Evolutionary conservation across 2,888 invertebrate genomes (phyloP), one percentile per base, ranked within the genome.

Genomic region (Brachyopa scutellaris): DNA sequence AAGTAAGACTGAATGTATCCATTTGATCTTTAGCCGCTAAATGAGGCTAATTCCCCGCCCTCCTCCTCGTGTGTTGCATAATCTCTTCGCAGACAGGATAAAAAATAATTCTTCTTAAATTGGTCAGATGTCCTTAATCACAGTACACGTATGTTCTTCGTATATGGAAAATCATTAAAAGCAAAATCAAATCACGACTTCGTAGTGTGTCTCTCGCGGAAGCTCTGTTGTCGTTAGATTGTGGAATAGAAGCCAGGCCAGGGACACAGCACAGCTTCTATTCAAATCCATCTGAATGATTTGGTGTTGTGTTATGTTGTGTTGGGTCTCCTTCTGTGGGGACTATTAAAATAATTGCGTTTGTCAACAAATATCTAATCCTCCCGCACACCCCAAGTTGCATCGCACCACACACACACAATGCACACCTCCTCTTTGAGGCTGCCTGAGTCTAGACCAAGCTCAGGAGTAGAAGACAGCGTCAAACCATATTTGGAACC

Each of bases 401-500:
- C n/a, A n/a, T n/a, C 29, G 19, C 47, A 23, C 45, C 2, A 1
- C 5, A 62, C 17, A 40, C 29, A 11, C 15, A 7, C 9, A 67
- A 26, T 5, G 19, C 21, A 47, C 29, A 77, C 36, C 53, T 42
- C n/a, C n/a, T n/a, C n/a, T n/a, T n/a, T n/a, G 17, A 42, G 62
- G 51, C 55, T 8, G n/a, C n/a, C 19, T 29, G 31, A 33, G 74
- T 69, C 59, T 76, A 57, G 70, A 76, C 64, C 51, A 15, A 36
- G 55, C 59, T 55, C 33, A 55, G 59, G 49, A 76, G 38, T 62
- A 62, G 55, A 69, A 80, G 70, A 61, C 78, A 77, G 69, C 82
- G 74, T 78, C 84, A 84, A 72, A 55, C 84, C 84, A 62, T 84
- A 84, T 84, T 84, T 84, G 84, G 84, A 55, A 61, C 55, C 84